Evolutionary conservation across 2,888 invertebrate species (phyloP).

Genomic region (Cephus nigrinus): DNA sequence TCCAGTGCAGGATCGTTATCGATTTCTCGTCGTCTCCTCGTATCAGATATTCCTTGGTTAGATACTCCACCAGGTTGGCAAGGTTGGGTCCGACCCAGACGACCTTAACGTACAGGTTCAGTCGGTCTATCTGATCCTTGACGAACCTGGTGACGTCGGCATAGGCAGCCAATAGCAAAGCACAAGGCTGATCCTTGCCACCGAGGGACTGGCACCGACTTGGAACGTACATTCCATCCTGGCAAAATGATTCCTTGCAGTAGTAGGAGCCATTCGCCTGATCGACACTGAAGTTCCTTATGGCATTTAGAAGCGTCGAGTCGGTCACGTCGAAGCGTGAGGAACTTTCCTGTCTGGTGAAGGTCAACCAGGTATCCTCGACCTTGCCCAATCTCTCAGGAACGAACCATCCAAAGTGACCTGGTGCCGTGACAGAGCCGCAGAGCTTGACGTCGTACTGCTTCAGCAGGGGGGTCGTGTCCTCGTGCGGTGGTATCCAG

Average conservation of each 20-base stretch:
- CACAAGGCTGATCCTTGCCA: conserved; percentile 39
- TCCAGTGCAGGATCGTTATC: conserved; percentile 75
- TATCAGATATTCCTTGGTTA: conserved; percentile 58
- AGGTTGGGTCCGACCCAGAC: conserved; percentile 77
- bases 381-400: conserved; percentile 64
- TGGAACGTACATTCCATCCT: conserved; percentile 72
- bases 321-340: conserved; percentile 67
- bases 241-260: conserved; percentile 68
- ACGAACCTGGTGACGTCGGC: conserved; percentile 70
- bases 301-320: conserved; percentile 48
- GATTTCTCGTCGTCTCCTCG: conserved; percentile 57
- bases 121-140: conserved; percentile 71
- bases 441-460: conserved; percentile 66
- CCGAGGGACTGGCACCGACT: conserved; percentile 65
- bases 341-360: conserved; percentile 66
- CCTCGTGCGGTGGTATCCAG: conserved; percentile 75
- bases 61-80: conserved; percentile 56
- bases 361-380: conserved; percentile 72
- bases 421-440: conserved; percentile 69
- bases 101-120: conserved; percentile 74
- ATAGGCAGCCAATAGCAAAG: conserved; percentile 68
- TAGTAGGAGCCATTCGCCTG: conserved; percentile 56
- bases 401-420: conserved; percentile 76
- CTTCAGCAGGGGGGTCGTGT: conserved; percentile 66
- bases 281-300: conserved; percentile 56